Percentiles rank a stretch among this genome's conserved stretches.
These are phyloP conservation scores for Rhinoraja longicauda DNA, from an alignment of 2,797 vertebrate species.

Conservation along the genomic window DNA sequence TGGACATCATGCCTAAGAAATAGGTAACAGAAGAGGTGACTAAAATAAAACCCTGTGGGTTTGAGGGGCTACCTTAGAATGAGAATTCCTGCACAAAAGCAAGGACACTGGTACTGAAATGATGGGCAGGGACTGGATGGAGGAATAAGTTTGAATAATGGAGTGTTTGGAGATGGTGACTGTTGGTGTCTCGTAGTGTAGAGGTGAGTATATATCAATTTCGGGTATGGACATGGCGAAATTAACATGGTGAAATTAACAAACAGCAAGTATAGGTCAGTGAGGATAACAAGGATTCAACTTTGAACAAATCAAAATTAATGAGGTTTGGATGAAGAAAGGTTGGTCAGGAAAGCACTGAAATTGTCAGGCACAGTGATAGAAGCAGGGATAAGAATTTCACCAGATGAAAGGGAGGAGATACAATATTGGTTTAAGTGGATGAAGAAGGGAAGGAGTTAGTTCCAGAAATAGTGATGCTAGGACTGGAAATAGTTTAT, in stretches of 20 bases:
- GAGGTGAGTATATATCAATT: not conserved
- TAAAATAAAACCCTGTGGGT: not conserved
- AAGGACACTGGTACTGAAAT: not conserved
- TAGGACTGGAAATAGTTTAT: not conserved
- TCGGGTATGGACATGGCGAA: no score
- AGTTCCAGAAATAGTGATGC: not conserved
- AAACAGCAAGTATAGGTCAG: no score
- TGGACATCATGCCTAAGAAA: not conserved
- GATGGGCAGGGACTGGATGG: not conserved
- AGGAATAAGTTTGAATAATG: not conserved
- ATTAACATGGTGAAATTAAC: no score
- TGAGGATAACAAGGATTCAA: not conserved
- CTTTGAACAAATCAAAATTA: not conserved
- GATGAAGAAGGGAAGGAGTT: not conserved
- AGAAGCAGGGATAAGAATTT: not conserved
- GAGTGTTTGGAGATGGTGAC: not conserved
- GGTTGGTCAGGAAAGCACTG: not conserved
- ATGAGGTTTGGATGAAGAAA: not conserved
- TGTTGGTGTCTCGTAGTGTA: not conserved
- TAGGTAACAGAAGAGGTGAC: no score
- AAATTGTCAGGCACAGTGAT: not conserved
- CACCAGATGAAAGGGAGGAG: not conserved
- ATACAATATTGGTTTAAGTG: not conserved
- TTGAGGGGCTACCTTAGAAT: not conserved
- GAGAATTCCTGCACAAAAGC: not conserved